Evolutionary conservation across 2,797 vertebrate genomes (phyloP).

Genomic region (Euphonia xanthogaster): DNA sequence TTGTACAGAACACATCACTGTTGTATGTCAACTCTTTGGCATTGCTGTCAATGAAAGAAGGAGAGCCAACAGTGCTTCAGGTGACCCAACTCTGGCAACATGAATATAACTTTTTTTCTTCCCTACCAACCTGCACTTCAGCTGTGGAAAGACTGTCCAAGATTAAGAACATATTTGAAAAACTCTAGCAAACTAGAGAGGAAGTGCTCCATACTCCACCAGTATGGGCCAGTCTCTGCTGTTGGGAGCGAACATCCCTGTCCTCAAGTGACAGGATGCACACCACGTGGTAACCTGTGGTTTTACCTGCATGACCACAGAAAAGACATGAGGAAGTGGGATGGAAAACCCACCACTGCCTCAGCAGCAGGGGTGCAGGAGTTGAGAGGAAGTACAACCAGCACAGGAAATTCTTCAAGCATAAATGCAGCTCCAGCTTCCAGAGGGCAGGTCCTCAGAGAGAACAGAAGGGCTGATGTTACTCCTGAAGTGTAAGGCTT

Average conservation of each 20-base stretch:
- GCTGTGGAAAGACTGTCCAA: background rate
- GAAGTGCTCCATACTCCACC: background rate
- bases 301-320: background rate
- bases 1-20: background rate
- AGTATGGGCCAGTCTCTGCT: background rate
- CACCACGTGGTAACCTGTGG: background rate
- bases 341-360: background rate
- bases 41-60: background rate
- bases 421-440: background rate
- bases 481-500: background rate
- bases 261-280: background rate
- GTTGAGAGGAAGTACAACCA: background rate
- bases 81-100: background rate
- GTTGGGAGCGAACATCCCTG: fast-evolving
- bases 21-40: background rate
- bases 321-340: background rate
- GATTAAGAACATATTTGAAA: background rate
- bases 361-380: background rate
- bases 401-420: background rate
- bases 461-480: background rate
- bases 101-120: background rate
- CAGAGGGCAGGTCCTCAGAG: background rate
- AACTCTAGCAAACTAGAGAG: background rate
- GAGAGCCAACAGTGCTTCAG: background rate
- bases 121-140: background rate